These are phyloP conservation scores for Poecile montanus DNA, from an alignment of 2,797 vertebrate genomes.

Conservation along the genomic window DNA sequence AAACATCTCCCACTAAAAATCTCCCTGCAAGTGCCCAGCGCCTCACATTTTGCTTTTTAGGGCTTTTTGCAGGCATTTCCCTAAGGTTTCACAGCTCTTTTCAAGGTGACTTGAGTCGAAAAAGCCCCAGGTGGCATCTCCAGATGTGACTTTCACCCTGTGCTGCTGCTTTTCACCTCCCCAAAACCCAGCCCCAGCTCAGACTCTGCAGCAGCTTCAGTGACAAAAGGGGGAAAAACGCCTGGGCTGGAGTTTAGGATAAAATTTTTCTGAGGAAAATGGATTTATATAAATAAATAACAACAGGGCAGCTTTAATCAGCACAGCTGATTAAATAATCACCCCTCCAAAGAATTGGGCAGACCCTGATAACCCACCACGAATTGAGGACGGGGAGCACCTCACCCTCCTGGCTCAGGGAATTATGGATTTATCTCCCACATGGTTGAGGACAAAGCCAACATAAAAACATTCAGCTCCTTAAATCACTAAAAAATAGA, in stretches of 20 bases:
- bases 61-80: neutral
- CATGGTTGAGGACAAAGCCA: neutral
- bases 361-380: neutral
- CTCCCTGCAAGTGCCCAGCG: neutral
- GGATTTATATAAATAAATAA: rapidly evolving
- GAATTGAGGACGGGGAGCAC: neutral
- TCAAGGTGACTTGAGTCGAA: neutral
- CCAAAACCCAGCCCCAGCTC: neutral
- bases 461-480: neutral
- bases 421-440: neutral
- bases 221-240: neutral
- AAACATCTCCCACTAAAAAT: neutral
- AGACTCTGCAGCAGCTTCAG: neutral
- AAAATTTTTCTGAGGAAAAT: neutral
- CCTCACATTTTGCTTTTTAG: neutral
- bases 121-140: neutral
- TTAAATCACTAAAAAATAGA: neutral
- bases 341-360: neutral
- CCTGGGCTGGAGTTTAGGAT: neutral
- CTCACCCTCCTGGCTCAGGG: neutral
- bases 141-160: rapidly evolving
- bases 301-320: neutral
- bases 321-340: neutral
- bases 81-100: neutral
- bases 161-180: neutral